A percentile compares a stretch with the other conserved stretches of the same genome.
phyloP scores from a whole-genome alignment of 2,113 vertebrate species.

The Oreocharis arfaki region DNA sequence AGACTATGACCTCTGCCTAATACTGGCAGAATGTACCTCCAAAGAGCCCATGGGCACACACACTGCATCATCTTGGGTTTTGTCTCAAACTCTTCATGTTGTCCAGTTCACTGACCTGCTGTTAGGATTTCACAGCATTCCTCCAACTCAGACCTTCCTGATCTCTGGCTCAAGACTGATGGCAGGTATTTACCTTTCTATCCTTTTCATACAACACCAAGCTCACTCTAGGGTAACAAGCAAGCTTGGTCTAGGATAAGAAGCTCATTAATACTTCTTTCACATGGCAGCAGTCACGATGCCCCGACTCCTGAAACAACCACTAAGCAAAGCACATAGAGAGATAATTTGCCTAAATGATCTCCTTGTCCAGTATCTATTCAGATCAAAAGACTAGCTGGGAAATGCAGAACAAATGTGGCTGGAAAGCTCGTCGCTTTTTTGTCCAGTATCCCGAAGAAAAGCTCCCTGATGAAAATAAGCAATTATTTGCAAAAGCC shows the following conservation, averaged over 20 bases:
- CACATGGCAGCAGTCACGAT: not conserved
- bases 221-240: not conserved
- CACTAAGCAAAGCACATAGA: not conserved
- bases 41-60: not conserved
- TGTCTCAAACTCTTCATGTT: not conserved
- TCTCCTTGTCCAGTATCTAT: not conserved
- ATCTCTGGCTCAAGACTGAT: not conserved
- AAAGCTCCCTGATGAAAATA: not conserved
- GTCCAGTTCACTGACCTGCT: not conserved
- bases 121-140: not conserved
- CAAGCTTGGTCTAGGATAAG: not conserved
- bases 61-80: not conserved
- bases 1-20: not conserved
- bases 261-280: not conserved
- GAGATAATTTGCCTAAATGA: not conserved
- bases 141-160: not conserved
- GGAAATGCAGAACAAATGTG: not conserved
- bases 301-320: not conserved
- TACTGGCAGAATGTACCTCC: not conserved
- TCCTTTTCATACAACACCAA: not conserved
- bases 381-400: not conserved
- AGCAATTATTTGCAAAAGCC: not conserved
- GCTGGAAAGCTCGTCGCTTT: rapidly evolving
- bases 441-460: not conserved
- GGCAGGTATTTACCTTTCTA: not conserved